Percentiles rank a stretch among this genome's conserved stretches.
phyloP scores from a whole-genome alignment of 2,888 invertebrate genomes.

The Xylota sylvarum region DNA sequence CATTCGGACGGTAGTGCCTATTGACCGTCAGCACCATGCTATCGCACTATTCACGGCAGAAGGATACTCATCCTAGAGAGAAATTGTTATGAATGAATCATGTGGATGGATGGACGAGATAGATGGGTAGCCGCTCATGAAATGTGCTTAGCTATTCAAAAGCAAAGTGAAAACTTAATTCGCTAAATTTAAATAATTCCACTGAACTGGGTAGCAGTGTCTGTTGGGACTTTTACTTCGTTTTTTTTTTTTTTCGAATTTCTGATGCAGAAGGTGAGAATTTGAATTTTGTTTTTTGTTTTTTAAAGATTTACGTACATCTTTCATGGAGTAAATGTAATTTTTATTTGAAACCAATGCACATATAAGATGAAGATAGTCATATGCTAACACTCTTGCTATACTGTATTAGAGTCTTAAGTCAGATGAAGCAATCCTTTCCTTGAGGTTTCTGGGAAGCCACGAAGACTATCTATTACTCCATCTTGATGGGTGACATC shows the following conservation, averaged over 20 bases:
- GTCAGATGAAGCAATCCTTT: too few relatives aligned
- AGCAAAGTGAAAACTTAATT: constrained; percentile 72
- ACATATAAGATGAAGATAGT: too few relatives aligned
- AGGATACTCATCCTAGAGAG: constrained; percentile 20
- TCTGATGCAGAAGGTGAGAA: neutral
- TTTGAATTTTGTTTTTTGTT: neutral
- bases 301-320: too few relatives aligned
- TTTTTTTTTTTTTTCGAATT: neutral
- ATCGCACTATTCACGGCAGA: constrained; percentile 6
- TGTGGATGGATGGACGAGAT: constrained; percentile 66
- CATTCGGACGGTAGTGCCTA: constrained; percentile 56
- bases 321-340: too few relatives aligned
- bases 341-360: too few relatives aligned
- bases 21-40: constrained; percentile 33
- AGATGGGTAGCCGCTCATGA: constrained; percentile 60
- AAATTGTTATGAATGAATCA: constrained; percentile 70
- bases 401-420: too few relatives aligned
- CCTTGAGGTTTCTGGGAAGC: too few relatives aligned
- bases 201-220: constrained; percentile 16
- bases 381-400: too few relatives aligned
- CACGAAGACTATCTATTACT: too few relatives aligned
- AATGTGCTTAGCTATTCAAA: constrained; percentile 71
- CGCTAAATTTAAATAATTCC: constrained; percentile 56
- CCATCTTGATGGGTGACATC: too few relatives aligned
- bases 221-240: neutral